Evolutionary conservation across 1,140 invertebrate genomes (phyloP), one percentile per base, ranked within the genome.

Genomic region (Eriosoma lanigerum): DNA sequence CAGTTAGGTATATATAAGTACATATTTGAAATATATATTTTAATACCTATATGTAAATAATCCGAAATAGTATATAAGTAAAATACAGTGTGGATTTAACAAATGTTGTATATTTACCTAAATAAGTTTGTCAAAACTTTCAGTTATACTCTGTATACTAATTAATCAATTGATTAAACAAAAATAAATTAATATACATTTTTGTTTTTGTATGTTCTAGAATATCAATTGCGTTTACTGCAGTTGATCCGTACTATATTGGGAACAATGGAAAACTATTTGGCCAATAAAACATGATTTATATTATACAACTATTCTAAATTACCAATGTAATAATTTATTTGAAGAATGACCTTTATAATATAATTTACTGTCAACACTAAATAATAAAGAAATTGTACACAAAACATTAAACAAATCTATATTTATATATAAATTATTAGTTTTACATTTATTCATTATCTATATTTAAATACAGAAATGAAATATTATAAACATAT

Each of bases 211-310:
- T 17, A n/a, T 56, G 13, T 76, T 76, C 46, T 29, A 78, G 75
- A 48, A 62, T 78, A 46, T 62, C 75, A 29, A 50, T 78, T 46
- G 8, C 24, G 12, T 78, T 78, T 19, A 62, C 8, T 46, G 17
- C 56, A 26, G 58, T 78, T 46, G 75, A 78, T 1, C 3, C 32
- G 6, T 13, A 60, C 4, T 1, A n/a, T 15, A 58, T 58, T n/a
- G 75, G 75, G 62, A 8, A 0, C 56, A 78, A 78, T 48, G 75
- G 75, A 62, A 60, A 78, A 44, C 48, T 17, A 4, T 8, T 48
- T 0, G 19, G 10, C 44, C 56, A 78, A 62, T 78, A 60, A 78
- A 52, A 52, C 10, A 52, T 72, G 10, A 54, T 54, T n/a, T n/a
- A 54, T 54, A 54, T 15, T 54, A 54, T 8, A 54, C 10, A 54